Conservation (phyloP, 2,113 vertebrate species). For the Haemorhous mexicanus region DNA sequence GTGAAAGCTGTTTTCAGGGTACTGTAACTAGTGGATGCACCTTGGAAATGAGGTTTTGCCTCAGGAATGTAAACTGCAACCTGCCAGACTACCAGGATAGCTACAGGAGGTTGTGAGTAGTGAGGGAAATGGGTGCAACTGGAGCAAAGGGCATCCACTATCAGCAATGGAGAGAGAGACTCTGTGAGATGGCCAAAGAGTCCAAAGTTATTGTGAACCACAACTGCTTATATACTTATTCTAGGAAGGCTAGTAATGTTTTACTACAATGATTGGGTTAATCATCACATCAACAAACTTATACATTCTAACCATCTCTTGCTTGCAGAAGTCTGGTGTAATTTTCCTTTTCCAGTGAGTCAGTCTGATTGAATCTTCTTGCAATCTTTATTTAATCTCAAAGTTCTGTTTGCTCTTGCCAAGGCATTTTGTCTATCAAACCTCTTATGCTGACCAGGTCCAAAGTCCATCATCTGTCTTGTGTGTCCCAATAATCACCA, state of each 20-base stretch:
- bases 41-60: background rate
- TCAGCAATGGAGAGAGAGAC: background rate
- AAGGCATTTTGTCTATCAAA: background rate
- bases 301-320: background rate
- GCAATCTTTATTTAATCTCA: background rate
- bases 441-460: background rate
- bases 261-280: background rate
- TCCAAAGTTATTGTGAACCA: background rate
- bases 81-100: background rate
- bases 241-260: background rate
- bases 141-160: background rate
- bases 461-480: background rate
- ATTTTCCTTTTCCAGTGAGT: background rate
- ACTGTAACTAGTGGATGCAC: background rate
- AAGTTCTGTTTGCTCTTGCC: background rate
- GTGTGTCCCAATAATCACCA: background rate
- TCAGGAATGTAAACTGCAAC: background rate
- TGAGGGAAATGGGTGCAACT: background rate
- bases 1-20: background rate
- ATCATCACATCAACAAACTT: background rate
- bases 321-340: background rate
- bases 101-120: background rate
- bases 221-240: background rate
- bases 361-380: background rate
- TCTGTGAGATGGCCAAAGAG: background rate